Percentiles rank a stretch among this genome's conserved stretches.
phyloP scores from a whole-genome alignment of 2,888 invertebrate species.

The Trachelus iudaicus region DNA sequence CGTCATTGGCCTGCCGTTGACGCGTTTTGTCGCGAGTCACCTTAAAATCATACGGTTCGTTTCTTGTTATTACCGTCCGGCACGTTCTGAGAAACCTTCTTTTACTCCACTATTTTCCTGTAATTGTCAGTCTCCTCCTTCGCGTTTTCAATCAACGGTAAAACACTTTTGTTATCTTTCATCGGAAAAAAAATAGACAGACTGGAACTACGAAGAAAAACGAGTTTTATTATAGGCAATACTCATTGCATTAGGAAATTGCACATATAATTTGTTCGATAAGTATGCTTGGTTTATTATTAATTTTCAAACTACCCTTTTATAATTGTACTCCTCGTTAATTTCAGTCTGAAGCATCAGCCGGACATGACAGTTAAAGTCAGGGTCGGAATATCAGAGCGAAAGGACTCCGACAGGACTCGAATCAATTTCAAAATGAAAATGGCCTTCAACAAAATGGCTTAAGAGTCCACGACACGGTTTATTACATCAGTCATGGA shows the following conservation, averaged over 20 bases:
- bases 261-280: neutral
- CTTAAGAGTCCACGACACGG: no score
- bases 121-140: neutral
- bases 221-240: neutral
- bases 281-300: neutral
- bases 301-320: neutral
- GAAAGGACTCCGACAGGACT: neutral
- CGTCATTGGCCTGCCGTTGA: slow-evolving; percentile 41
- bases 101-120: neutral
- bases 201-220: neutral
- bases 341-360: neutral
- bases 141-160: neutral
- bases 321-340: neutral
- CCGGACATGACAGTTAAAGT: neutral
- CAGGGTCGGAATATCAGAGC: neutral
- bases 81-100: neutral
- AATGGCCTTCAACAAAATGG: neutral
- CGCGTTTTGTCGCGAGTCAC: slow-evolving; percentile 42
- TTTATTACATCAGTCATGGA: neutral
- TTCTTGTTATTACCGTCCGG: slow-evolving; percentile 27
- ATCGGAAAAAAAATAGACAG: neutral
- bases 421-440: neutral
- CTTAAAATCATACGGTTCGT: slow-evolving; percentile 55
- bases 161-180: neutral
- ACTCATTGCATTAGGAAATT: neutral